These are phyloP conservation scores for Trypoxylus dichotomus DNA, from an alignment of 1,140 invertebrate genomes.

Conservation along the genomic window DNA sequence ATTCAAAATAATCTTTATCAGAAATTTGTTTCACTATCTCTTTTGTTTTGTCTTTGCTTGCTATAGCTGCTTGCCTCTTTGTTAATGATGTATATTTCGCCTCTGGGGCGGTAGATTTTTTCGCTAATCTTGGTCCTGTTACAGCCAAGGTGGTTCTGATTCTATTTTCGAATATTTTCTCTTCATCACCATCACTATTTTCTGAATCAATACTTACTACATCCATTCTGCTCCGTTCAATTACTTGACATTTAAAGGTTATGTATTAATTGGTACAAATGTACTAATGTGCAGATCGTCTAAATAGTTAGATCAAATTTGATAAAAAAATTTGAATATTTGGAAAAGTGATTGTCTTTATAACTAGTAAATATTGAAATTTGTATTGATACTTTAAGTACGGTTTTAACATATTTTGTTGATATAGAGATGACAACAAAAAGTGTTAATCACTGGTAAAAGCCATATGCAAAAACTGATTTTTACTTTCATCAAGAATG, in stretches of 20 bases:
- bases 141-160: neutral
- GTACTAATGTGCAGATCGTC: neutral
- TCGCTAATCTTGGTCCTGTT: conserved; percentile 20
- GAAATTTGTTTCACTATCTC: conserved; percentile 10
- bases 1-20: conserved; percentile 50
- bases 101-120: conserved; percentile 27
- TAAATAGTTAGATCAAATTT: neutral
- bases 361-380: too few relatives aligned
- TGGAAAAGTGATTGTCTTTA: too few relatives aligned
- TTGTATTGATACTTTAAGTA: too few relatives aligned
- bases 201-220: conserved; percentile 28
- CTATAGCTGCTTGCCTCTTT: conserved; percentile 26
- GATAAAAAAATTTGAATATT: too few relatives aligned
- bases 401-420: too few relatives aligned
- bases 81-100: conserved; percentile 11
- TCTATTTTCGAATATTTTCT: neutral
- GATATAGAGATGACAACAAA: too few relatives aligned
- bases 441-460: too few relatives aligned
- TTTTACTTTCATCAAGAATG: too few relatives aligned
- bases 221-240: neutral
- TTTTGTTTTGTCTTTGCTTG: conserved; percentile 29
- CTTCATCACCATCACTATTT: conserved; percentile 31
- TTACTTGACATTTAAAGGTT: conserved; percentile 12
- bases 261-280: neutral
- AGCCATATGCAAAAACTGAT: too few relatives aligned